A percentile compares a stretch with the other conserved stretches of the same genome.
Evolutionary conservation across 2,888 invertebrate species (phyloP).

Genomic region (Lamellibrachia satsuma): DNA sequence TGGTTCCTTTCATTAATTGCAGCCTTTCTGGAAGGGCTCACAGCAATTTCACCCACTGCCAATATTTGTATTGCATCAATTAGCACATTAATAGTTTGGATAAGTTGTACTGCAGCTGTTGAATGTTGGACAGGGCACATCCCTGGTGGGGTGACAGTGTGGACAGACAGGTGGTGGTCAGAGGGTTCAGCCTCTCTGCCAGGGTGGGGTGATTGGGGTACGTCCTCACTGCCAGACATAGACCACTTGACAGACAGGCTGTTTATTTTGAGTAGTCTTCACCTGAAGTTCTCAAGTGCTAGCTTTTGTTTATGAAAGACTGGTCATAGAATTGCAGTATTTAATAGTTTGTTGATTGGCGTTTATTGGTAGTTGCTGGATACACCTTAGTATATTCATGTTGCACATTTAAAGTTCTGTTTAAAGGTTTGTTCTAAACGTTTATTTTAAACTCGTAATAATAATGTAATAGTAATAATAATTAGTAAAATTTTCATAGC

Average conservation of each 20-base stretch:
- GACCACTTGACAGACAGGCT: not conserved
- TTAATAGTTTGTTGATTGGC: not conserved
- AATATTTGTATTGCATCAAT: not conserved
- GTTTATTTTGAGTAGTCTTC: not conserved
- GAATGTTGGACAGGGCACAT: not conserved
- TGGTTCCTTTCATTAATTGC: not conserved
- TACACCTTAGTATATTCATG: too few relatives aligned
- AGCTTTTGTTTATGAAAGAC: not conserved
- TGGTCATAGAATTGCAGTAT: not conserved
- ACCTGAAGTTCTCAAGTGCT: not conserved
- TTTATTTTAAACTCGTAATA: too few relatives aligned
- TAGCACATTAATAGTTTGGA: not conserved
- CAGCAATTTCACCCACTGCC: conserved; percentile 11
- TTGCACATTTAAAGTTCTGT: too few relatives aligned
- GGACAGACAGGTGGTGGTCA: not conserved
- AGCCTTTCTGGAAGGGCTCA: not conserved
- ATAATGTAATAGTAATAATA: too few relatives aligned
- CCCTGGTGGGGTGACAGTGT: not conserved
- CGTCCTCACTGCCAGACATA: not conserved
- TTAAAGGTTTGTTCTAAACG: too few relatives aligned
- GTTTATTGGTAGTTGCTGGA: not conserved
- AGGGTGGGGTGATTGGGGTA: not conserved
- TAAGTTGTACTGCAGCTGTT: not conserved
- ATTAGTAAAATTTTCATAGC: too few relatives aligned
- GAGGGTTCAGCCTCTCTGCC: not conserved